Base-by-base conservation (phyloP, 2,888 invertebrate genomes). In the Cosmopolites sordidus region DNA sequence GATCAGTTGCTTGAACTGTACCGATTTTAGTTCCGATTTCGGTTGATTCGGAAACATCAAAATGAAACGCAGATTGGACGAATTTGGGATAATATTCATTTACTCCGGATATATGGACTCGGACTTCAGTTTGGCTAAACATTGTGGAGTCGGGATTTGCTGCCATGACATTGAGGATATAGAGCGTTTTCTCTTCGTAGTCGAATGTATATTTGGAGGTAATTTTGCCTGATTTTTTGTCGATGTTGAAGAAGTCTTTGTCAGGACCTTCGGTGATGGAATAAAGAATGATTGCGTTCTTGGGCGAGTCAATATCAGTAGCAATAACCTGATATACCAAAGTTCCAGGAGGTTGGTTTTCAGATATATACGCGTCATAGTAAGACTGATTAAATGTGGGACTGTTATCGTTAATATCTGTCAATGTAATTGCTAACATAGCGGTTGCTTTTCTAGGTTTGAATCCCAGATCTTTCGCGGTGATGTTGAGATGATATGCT, bases 371-470 rank as follows among this genome's bases (percentile, higher is more conserved):
- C 0, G 89, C 89, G 62, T 87, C 80, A 68, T 89, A 94, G 45
- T 79, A 74, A 0, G 82, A 78, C 69, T 87, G 86, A 70, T 89
- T 87, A 68, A 96, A 97, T 11, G 79, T 76, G 0, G 96, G 96
- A 8, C 92, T 84, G 71, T 96, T 95, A 67, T 97, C 94, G 68
- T 94, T 96, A 30, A 95, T 89, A 69, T 97, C 96, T 0, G 90
- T 91, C 1, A 97, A 78, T 47, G 87, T 88, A 1, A 97, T 86
- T 0, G 89, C 90, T 5, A 95, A 76, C 63, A 87, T 86, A 0
- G 91, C 91, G 3, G 86, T 84, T 0, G 91, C 83, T 66, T 82
- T 82, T 62, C 82, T 83, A 0, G 89, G 80, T 61, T 88, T 84
- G 68, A 91, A 92, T 1, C 89, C 95, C 44, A 90, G 76, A 75